Evolutionary conservation across 2,888 invertebrate genomes (phyloP).

Genomic region (Eumerus sabulonum): DNA sequence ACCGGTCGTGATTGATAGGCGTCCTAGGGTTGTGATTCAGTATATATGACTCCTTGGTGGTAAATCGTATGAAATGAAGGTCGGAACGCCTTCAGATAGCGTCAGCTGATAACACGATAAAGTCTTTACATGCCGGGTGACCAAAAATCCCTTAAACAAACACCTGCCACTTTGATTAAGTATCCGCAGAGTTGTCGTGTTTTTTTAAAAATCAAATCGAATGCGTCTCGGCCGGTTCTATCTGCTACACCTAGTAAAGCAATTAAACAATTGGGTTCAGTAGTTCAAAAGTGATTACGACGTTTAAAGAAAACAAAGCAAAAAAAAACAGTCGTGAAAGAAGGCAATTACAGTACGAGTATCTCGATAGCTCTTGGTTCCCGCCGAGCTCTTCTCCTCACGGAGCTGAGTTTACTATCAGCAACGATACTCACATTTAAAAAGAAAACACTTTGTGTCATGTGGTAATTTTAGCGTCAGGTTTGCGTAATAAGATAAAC

Average conservation of each 20-base stretch:
- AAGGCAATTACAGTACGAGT: too few relatives aligned
- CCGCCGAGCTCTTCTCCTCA: too few relatives aligned
- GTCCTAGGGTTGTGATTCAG: too few relatives aligned
- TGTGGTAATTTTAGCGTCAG: slow-evolving; percentile 34
- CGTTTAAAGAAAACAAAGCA: slow-evolving; percentile 16
- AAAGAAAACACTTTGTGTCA: slow-evolving; percentile 28
- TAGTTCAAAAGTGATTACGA: slow-evolving; percentile 29
- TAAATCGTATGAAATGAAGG: not conserved
- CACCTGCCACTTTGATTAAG: not conserved
- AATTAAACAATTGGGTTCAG: slow-evolving; percentile 36
- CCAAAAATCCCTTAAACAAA: not conserved
- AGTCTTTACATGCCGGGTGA: not conserved
- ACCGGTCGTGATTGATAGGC: not conserved
- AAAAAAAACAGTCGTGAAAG: too few relatives aligned
- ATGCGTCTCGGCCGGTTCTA: too few relatives aligned
- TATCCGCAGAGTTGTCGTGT: too few relatives aligned
- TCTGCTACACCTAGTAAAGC: slow-evolving; percentile 7
- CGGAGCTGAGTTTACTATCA: slow-evolving; percentile 8
- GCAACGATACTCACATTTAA: slow-evolving; percentile 14
- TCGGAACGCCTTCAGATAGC: not conserved
- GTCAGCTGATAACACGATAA: not conserved
- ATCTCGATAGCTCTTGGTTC: too few relatives aligned
- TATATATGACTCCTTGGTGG: not conserved
- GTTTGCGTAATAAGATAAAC: slow-evolving; percentile 43
- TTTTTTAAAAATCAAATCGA: too few relatives aligned